Evolutionary conservation across 2,113 vertebrate species (phyloP).

Genomic region (Empidonax traillii): DNA sequence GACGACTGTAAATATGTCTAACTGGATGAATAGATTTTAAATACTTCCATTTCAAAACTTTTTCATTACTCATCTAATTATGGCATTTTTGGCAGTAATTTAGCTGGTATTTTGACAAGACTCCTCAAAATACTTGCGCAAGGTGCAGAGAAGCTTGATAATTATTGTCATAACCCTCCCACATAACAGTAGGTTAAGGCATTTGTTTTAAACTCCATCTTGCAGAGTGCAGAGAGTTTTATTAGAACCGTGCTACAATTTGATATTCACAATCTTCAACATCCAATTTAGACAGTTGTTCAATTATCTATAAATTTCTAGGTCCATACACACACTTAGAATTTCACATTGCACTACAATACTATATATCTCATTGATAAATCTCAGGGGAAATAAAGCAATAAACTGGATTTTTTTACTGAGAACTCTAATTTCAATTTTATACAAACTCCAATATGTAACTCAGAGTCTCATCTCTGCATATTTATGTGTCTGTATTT

Average conservation of each 20-base stretch:
- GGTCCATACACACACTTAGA: neutral
- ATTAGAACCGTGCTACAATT: neutral
- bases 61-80: neutral
- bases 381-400: neutral
- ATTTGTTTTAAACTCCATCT: neutral
- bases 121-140: neutral
- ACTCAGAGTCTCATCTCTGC: neutral
- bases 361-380: neutral
- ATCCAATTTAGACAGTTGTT: neutral
- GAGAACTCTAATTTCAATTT: neutral
- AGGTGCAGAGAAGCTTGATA: neutral
- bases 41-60: neutral
- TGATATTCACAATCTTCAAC: neutral
- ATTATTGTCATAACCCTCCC: conserved; percentile 35
- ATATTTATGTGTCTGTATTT: neutral
- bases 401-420: neutral
- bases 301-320: neutral
- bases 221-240: neutral
- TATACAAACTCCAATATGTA: neutral
- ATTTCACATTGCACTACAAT: neutral
- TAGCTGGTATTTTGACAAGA: conserved; percentile 34
- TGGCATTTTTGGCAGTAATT: neutral
- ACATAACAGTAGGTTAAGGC: conserved; percentile 9
- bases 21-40: neutral
- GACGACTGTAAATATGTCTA: neutral